Percentiles rank a stretch among this genome's conserved stretches.
Conservation (phyloP, 2,113 vertebrate genomes). For the Myocastor coypus region DNA sequence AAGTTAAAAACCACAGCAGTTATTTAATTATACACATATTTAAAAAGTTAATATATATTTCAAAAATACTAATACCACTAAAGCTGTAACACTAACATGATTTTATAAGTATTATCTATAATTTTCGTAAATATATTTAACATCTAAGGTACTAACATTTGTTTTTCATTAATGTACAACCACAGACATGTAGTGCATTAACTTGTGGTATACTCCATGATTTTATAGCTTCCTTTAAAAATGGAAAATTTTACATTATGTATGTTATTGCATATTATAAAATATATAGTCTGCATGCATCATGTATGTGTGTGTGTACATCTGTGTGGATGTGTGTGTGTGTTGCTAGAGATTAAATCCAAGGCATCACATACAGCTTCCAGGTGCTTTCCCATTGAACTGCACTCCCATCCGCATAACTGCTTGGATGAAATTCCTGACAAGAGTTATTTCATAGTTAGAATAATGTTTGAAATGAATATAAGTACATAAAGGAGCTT, state of each 20-base stretch:
- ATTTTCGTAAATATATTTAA: neutral
- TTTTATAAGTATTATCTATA: neutral
- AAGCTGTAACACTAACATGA: neutral
- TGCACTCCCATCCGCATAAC: neutral
- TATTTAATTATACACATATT: neutral
- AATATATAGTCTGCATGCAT: neutral
- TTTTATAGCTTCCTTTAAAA: neutral
- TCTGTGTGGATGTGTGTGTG: neutral
- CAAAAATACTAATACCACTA: neutral
- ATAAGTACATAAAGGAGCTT: neutral
- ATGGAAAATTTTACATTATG: neutral
- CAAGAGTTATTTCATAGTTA: neutral
- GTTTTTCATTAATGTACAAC: neutral
- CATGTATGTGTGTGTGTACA: neutral
- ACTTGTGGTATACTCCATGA: constrained; percentile 48
- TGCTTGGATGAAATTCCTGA: neutral
- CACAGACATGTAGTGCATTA: constrained; percentile 59
- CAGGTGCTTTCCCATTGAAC: too few species aligned
- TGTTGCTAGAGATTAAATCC: neutral
- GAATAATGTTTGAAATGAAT: neutral
- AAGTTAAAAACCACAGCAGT: neutral
- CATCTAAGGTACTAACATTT: neutral
- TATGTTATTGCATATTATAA: neutral
- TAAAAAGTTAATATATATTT: neutral
- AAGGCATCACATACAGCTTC: neutral